A percentile compares a stretch with the other conserved stretches of the same genome.
Conservation (phyloP, 2,888 invertebrate genomes). For the Mythimna albipuncta region DNA sequence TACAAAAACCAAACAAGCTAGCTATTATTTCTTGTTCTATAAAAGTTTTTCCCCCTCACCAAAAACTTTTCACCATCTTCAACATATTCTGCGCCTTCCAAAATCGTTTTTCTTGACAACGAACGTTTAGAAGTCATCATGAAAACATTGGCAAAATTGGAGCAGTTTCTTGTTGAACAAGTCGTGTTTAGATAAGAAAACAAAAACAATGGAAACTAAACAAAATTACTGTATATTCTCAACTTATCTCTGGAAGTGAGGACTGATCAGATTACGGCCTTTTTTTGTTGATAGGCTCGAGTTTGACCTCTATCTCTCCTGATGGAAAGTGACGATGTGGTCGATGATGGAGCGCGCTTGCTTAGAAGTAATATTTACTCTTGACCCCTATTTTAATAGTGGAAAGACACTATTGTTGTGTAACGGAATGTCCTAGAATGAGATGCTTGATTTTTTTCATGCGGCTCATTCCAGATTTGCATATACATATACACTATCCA, state of each 20-base stretch:
- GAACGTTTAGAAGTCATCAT: conserved; percentile 8
- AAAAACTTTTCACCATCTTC: background rate
- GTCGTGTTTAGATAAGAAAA: background rate
- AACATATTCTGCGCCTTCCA: background rate
- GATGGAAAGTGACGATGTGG: no score
- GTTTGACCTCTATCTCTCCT: no score
- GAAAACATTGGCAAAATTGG: background rate
- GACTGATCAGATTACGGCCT: background rate
- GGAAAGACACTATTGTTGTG: no score
- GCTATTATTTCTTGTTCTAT: background rate
- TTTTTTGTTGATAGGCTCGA: background rate
- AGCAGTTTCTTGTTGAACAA: background rate
- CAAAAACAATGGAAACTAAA: background rate
- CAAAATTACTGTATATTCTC: background rate
- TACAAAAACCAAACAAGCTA: background rate
- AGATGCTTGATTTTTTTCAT: no score
- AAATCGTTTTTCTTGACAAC: conserved; percentile 8
- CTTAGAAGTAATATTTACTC: no score
- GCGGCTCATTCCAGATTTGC: no score
- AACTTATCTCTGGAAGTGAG: background rate
- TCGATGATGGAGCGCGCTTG: no score
- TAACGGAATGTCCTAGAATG: no score
- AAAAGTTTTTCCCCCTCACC: background rate
- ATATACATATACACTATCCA: no score
- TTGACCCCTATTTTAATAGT: no score